Base-by-base conservation (phyloP, 37 sponge, comb jelly and placozoan species). In the Corticium candelabrum region DNA sequence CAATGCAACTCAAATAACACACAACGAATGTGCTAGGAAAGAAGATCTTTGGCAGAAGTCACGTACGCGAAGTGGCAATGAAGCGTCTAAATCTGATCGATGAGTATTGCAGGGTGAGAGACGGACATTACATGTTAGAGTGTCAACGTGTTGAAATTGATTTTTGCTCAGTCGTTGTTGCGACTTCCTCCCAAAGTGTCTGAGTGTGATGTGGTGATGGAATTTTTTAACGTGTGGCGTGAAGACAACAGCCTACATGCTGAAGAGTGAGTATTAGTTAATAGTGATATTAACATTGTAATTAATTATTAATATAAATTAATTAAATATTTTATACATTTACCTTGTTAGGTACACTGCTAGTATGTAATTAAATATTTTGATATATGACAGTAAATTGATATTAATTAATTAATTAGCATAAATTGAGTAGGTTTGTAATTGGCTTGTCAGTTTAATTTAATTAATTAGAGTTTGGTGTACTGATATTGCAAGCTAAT, bases 1-100 rank as follows among this genome's bases (percentile, higher is more conserved):
- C 33, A 70, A 70, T 4, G 73, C 73, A 4, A 1, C 2, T 1
- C 34, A 21, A 11, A 50, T 50, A 50, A 50, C 21, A 4, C 62
- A 21, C 11, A 50, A 21, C 62, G 62, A 27, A 21, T 11, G 62
- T 27, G 21, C 11, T 27, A 50, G 94, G 94, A 5, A 87, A 84
- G 40, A 76, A 85, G 68, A 32, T 89, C 2, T 85, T 93, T 40
- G 34, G 41, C n/a, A 75, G 85, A 3, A 93, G 77, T 71, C 81
- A 93, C 83, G 80, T 78, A 3, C 40, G 67, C 35, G n/a, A 76
- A 1, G 86, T 93, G 1, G 94, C 94, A 0, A 70, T 77, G 38
- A 75, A 87, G 30, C 50, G 94, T 27, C 90, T 81, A 21, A 85
- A 87, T 0, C 37, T 77, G 32, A 87, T 93, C 21, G 62, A 89